Conservation (phyloP, 2,113 vertebrate genomes). For the Edolisoma coerulescens region DNA sequence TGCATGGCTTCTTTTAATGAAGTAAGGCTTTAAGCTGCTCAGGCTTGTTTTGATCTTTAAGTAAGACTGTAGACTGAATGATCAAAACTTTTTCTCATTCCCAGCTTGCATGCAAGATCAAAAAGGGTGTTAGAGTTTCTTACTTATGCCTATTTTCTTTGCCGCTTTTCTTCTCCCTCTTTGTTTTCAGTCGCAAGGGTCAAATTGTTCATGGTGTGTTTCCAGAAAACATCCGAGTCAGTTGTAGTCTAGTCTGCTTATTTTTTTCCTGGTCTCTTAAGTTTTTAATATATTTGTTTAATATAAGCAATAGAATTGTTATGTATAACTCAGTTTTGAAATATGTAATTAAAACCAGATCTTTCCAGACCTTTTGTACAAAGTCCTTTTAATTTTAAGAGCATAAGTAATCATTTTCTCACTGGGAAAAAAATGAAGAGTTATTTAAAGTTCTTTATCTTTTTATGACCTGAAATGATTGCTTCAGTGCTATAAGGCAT, state of each 20-base stretch:
- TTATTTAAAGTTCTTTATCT: conserved; percentile 20
- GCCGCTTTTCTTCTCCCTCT: background rate
- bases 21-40: background rate
- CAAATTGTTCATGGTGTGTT: background rate
- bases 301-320: background rate
- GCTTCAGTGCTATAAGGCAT: background rate
- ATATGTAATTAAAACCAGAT: conserved; percentile 12
- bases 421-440: background rate
- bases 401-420: background rate
- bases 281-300: conserved; percentile 10
- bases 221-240: background rate
- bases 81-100: background rate
- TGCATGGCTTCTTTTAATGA: background rate
- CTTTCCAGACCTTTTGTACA: background rate
- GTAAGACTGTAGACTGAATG: background rate
- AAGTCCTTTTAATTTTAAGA: conserved; percentile 12
- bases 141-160: conserved; percentile 6
- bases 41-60: conserved; percentile 33
- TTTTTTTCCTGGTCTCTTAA: background rate
- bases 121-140: conserved; percentile 21
- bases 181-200: background rate
- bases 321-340: conserved; percentile 30
- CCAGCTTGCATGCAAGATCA: conserved; percentile 22
- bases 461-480: conserved; percentile 34
- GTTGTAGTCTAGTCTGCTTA: background rate